phyloP scores from a whole-genome alignment of 2,888 invertebrate genomes.

The Xiphydria camelus region DNA sequence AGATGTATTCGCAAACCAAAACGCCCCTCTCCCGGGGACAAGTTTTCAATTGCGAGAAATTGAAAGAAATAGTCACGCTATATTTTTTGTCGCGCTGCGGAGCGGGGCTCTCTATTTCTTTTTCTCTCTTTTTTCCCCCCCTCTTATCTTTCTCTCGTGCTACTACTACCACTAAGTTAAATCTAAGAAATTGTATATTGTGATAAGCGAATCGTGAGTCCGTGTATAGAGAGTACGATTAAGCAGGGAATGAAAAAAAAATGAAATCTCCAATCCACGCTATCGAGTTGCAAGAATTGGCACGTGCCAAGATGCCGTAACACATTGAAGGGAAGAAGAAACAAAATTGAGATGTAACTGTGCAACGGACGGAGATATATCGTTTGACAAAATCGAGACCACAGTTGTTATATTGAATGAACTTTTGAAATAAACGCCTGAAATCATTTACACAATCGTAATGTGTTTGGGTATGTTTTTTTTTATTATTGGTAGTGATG shows the following conservation, averaged over 20 bases:
- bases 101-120: not conserved
- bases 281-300: too few species aligned
- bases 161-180: constrained; percentile 10
- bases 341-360: too few species aligned
- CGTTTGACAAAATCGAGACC: constrained; percentile 34
- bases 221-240: constrained; percentile 42
- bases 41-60: constrained; percentile 14
- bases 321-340: too few species aligned
- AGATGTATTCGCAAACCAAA: constrained; percentile 17
- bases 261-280: too few species aligned
- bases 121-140: not conserved
- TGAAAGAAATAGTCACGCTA: constrained; percentile 14
- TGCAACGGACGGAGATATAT: constrained; percentile 25
- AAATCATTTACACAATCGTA: constrained; percentile 27
- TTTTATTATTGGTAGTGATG: too few species aligned
- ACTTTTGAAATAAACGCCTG: constrained; percentile 29
- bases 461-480: too few species aligned
- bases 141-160: not conserved
- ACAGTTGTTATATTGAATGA: constrained; percentile 31
- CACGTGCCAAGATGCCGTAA: too few species aligned
- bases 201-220: constrained; percentile 43
- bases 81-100: constrained; percentile 10
- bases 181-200: constrained; percentile 38
- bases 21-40: too few species aligned
- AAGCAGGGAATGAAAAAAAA: too few species aligned